Percentiles rank a stretch among this genome's conserved stretches.
phyloP scores from a whole-genome alignment of 1,140 invertebrate genomes.

The Listronotus bonariensis region DNA sequence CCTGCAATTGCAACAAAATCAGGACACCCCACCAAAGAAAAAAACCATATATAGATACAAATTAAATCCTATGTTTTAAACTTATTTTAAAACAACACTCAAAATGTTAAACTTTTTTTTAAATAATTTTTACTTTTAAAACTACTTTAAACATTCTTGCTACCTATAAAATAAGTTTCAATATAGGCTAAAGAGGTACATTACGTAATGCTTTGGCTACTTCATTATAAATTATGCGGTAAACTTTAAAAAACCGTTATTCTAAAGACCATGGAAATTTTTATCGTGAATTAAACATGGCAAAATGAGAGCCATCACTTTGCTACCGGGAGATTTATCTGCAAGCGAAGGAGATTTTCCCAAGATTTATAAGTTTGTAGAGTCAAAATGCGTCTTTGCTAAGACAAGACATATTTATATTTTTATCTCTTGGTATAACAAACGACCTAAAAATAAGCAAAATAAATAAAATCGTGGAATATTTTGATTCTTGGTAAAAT shows the following conservation, averaged over 20 bases:
- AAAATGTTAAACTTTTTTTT: no score
- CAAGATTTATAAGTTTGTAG: slow-evolving; percentile 29
- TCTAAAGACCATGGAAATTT: slow-evolving; percentile 17
- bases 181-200: no score
- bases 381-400: slow-evolving; percentile 20
- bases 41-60: no score
- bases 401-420: slow-evolving; percentile 31
- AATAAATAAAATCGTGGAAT: slow-evolving; percentile 13
- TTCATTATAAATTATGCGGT: no score
- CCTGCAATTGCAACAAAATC: no score
- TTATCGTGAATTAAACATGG: slow-evolving; percentile 22
- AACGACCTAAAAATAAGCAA: slow-evolving; percentile 20
- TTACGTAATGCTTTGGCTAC: no score
- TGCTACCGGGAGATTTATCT: slow-evolving; percentile 17
- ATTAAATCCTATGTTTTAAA: no score
- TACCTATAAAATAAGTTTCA: no score
- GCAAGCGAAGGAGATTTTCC: slow-evolving; percentile 23
- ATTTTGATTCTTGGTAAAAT: not conserved
- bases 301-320: slow-evolving; percentile 23
- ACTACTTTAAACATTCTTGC: no score
- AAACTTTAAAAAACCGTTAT: not conserved
- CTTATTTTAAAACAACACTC: no score
- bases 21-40: no score
- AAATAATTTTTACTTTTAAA: no score
- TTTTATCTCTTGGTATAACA: slow-evolving; percentile 29